These are phyloP conservation scores for Cyrtodaria siliqua DNA, from an alignment of 2,888 invertebrate species.

Conservation along the genomic window DNA sequence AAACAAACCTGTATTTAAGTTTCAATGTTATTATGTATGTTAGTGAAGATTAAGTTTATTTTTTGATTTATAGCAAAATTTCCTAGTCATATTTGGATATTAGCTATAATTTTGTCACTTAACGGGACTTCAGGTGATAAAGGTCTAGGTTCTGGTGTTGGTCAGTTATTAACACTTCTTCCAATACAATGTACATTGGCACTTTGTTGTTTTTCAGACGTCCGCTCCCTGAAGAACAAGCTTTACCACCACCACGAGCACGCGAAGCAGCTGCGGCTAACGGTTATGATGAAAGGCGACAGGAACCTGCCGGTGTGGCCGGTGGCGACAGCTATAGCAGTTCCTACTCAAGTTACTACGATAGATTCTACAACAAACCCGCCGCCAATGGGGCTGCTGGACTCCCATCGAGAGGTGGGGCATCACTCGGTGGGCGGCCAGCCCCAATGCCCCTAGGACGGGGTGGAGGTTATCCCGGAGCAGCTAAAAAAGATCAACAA, in stretches of 20 bases:
- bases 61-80: too few relatives aligned
- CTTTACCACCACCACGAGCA: constrained; percentile 27
- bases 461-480: constrained; percentile 1
- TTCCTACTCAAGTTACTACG: constrained; percentile 68
- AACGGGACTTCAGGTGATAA: too few relatives aligned
- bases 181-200: too few relatives aligned
- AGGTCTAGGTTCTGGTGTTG: too few relatives aligned
- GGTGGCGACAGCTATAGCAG: constrained; percentile 52
- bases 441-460: constrained; percentile 5
- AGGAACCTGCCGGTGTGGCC: constrained; percentile 28
- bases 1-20: too few relatives aligned
- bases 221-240: constrained; percentile 34
- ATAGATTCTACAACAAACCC: constrained; percentile 70
- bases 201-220: too few relatives aligned
- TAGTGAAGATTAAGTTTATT: too few relatives aligned
- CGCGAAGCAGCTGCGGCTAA: constrained; percentile 52
- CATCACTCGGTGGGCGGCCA: constrained; percentile 6
- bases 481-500: constrained; percentile 48
- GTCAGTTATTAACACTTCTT: too few relatives aligned
- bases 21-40: too few relatives aligned
- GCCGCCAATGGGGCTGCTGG: constrained; percentile 34
- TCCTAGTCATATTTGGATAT: too few relatives aligned
- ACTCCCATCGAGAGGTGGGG: constrained; percentile 1
- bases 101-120: too few relatives aligned
- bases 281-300: constrained; percentile 61